A percentile compares a stretch with the other conserved stretches of the same genome.
phyloP scores from a whole-genome alignment of 2,113 vertebrate species.

The Chiloscyllium plagiosum region DNA sequence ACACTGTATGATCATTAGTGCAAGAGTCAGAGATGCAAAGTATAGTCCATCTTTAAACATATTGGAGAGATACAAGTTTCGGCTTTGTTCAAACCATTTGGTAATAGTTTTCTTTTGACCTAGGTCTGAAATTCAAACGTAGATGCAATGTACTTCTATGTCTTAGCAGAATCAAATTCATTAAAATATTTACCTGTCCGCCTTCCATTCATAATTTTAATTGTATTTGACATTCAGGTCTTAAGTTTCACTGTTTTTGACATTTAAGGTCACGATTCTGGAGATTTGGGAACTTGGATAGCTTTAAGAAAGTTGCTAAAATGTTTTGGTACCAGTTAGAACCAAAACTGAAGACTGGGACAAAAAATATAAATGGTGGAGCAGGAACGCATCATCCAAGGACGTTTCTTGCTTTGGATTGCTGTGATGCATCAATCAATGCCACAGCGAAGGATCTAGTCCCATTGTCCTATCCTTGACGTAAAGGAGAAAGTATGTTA shows the following conservation, averaged over 20 bases:
- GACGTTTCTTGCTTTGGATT: background rate
- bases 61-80: background rate
- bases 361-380: background rate
- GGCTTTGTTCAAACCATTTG: background rate
- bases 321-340: background rate
- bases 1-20: background rate
- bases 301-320: background rate
- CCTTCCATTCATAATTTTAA: background rate
- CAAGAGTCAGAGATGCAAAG: background rate
- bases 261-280: background rate
- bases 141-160: background rate
- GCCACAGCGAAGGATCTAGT: background rate
- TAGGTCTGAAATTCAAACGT: background rate
- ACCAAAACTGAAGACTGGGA: background rate
- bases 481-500: background rate
- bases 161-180: background rate
- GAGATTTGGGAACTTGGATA: background rate
- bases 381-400: background rate
- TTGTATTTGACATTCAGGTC: background rate
- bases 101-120: background rate
- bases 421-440: background rate
- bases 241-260: too few species aligned
- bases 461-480: background rate
- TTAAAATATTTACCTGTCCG: background rate
- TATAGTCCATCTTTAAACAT: background rate